Evolutionary conservation across 2,888 invertebrate genomes (phyloP), one percentile per base, ranked within the genome.

Genomic region (Eristalis intricaria): DNA sequence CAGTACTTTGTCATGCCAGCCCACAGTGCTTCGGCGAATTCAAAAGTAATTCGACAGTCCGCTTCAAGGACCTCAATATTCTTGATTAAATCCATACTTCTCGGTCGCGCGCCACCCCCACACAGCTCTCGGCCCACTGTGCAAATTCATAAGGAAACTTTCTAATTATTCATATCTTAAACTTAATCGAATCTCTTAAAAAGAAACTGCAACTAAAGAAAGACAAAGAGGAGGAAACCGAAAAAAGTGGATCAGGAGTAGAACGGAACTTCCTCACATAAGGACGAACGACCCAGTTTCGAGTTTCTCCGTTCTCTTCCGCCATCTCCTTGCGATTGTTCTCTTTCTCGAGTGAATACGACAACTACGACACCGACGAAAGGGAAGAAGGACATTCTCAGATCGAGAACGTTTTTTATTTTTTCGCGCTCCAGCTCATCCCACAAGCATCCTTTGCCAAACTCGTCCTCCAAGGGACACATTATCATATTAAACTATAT

Each of bases 401-500:
- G 73, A 79, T 79, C 71, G 79, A 87, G 4, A 87, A 84, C 87
- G 79, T 87, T n/a, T n/a, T n/a, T n/a, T n/a, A n/a, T 87, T 83
- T 79, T 63, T 50, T 5, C 50, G 73, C 65, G 76, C 40, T 64
- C 70, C 82, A 64, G 50, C 65, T 73, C 84, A 84, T 63, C 78
- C 74, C 35, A 50, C 50, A 19, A 50, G 50, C 50, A 73, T 75
- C 68, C 58, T 68, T 50, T 71, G 69, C 73, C 78, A 74, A 79
- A 86, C 65, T 82, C 82, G 78, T 87, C 84, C 87, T 87, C 79
- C 76, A 69, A 66, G 66, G 76, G 79, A 87, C 84, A 84, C 84
- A 84, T 87, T 87, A 87, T 84, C 87, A 79, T 79, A 87, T 87
- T 84, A 87, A 80, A 80, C 84, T 87, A 76, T 84, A 84, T 84